Percentiles rank a stretch among this genome's conserved stretches.
Conservation (phyloP, 2,888 invertebrate species). For the Mesoligia furuncula region DNA sequence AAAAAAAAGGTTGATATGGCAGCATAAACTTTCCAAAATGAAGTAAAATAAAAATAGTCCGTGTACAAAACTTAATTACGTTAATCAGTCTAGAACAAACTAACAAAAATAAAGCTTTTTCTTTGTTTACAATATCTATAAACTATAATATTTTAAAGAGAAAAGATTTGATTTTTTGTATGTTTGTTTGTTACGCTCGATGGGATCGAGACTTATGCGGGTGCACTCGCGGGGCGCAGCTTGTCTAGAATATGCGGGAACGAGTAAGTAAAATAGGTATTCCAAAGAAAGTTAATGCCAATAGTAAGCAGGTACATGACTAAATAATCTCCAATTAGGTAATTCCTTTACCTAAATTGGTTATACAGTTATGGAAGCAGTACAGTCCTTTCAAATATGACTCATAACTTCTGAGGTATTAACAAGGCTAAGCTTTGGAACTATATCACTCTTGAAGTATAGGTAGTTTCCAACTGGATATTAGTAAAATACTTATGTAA, state of each 20-base stretch:
- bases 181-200: neutral
- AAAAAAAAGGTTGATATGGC: too few species aligned
- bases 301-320: neutral
- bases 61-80: neutral
- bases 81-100: neutral
- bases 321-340: slow-evolving; percentile 32
- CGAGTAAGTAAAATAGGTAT: neutral
- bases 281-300: neutral
- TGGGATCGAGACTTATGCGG: neutral
- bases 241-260: neutral
- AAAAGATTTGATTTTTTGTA: neutral
- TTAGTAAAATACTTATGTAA: neutral
- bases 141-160: neutral
- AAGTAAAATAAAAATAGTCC: neutral
- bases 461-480: neutral
- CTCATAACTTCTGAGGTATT: slow-evolving; percentile 16
- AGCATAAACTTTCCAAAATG: neutral
- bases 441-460: neutral
- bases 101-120: neutral
- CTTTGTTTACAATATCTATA: neutral
- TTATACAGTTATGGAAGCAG: slow-evolving; percentile 20
- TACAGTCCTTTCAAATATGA: slow-evolving; percentile 27
- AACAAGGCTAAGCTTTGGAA: slow-evolving; percentile 14
- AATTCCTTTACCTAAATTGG: slow-evolving; percentile 28
- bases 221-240: neutral